These are phyloP conservation scores for Nematolebias whitei DNA, from an alignment of 2,113 vertebrate genomes.

Conservation along the genomic window DNA sequence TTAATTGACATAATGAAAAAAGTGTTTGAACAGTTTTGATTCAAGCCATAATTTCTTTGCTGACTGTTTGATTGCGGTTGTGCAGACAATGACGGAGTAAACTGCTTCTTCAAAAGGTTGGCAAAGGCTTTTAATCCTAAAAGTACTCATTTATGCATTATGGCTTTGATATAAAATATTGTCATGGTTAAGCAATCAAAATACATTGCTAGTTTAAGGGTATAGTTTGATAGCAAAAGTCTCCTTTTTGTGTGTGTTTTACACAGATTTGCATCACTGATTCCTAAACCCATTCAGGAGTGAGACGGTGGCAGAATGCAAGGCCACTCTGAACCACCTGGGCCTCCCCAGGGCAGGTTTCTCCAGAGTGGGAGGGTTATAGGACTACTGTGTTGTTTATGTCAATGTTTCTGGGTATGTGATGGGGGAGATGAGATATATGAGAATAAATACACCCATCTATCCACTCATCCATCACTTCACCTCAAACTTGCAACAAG, in stretches of 20 bases:
- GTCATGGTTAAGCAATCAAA: neutral
- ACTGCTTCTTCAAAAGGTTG: neutral
- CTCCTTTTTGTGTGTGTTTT: slow-evolving; percentile 5
- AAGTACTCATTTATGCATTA: neutral
- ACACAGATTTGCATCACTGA: slow-evolving; percentile 32
- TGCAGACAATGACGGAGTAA: too few relatives aligned
- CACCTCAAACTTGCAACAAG: slow-evolving; percentile 46
- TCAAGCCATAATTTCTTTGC: neutral
- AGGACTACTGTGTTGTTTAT: slow-evolving; percentile 14
- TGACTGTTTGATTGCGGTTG: neutral
- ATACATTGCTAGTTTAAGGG: too few relatives aligned
- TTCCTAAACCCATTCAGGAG: slow-evolving; percentile 32
- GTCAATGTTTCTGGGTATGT: slow-evolving; percentile 41
- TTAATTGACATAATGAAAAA: neutral
- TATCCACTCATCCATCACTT: slow-evolving; percentile 44
- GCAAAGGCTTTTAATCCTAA: too few relatives aligned
- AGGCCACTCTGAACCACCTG: slow-evolving; percentile 56
- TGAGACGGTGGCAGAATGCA: slow-evolving; percentile 35
- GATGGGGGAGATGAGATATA: slow-evolving; percentile 33
- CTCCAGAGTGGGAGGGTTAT: slow-evolving; percentile 13
- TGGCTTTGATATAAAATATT: neutral
- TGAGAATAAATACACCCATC: slow-evolving; percentile 51
- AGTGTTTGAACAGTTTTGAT: neutral
- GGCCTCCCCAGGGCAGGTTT: slow-evolving; percentile 45
- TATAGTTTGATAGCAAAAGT: too few relatives aligned